These are phyloP conservation scores for Cotesia glomerata DNA, from an alignment of 1,140 invertebrate genomes.

Conservation along the genomic window DNA sequence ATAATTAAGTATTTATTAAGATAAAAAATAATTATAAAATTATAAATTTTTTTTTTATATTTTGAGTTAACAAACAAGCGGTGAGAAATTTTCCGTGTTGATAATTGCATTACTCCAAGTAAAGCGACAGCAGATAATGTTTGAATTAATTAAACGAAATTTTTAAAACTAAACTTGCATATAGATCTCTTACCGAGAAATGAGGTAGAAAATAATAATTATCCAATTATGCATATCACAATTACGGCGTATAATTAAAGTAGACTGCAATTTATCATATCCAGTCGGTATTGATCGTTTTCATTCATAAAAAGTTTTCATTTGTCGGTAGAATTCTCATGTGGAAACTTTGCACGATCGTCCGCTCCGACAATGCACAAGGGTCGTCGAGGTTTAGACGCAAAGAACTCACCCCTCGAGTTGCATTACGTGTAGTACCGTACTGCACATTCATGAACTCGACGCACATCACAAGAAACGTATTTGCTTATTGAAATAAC, in stretches of 20 bases:
- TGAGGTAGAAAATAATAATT: too few species aligned
- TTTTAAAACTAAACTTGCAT: too few species aligned
- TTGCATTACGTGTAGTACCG: not conserved
- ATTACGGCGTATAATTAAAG: too few species aligned
- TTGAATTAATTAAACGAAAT: too few species aligned
- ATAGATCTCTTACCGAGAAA: too few species aligned
- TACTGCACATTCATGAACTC: not conserved
- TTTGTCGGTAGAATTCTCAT: not conserved
- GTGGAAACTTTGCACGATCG: not conserved
- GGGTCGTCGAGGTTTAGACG: not conserved
- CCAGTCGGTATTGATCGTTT: not conserved
- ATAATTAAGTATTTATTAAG: not conserved
- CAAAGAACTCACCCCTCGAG: not conserved
- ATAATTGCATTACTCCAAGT: too few species aligned
- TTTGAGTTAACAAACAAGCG: too few species aligned
- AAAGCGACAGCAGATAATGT: not conserved
- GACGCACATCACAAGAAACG: constrained; percentile 8
- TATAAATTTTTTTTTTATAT: not conserved
- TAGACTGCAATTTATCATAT: too few species aligned
- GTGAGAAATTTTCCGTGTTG: too few species aligned
- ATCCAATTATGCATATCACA: too few species aligned
- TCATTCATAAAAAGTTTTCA: not conserved
- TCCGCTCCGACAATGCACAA: not conserved
- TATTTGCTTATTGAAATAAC: constrained; percentile 29
- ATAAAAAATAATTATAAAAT: not conserved